Conservation (phyloP, 35 echinoderm and acorn worm genomes). For the Lytechinus pictus region DNA sequence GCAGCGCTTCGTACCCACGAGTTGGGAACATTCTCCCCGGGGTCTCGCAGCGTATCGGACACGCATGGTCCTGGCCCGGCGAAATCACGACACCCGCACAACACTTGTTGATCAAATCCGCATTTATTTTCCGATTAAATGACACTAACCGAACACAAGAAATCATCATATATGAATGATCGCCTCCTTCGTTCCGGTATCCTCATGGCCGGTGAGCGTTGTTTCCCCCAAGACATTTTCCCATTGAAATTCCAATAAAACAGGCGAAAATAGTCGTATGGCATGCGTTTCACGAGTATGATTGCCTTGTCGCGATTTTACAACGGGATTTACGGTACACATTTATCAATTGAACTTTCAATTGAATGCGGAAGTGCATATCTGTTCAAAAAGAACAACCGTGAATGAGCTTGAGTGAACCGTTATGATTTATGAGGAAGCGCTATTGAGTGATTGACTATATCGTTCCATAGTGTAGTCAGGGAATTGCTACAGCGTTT, state of each 20-base stretch:
- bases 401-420: background rate
- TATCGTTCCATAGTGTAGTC: background rate
- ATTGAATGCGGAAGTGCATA: background rate
- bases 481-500: no score
- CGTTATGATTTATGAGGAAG: background rate
- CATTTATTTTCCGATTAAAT: background rate
- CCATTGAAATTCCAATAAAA: background rate
- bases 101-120: background rate
- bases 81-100: background rate
- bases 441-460: background rate
- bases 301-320: background rate
- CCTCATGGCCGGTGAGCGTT: background rate
- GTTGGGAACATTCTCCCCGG: background rate
- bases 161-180: slow-evolving; percentile 20
- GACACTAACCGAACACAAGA: slow-evolving; percentile 10
- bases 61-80: background rate
- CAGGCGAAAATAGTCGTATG: background rate
- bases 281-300: background rate
- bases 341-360: slow-evolving; percentile 15
- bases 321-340: background rate
- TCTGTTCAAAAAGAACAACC: background rate
- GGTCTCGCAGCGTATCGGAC: background rate
- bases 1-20: background rate
- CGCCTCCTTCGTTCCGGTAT: slow-evolving; percentile 31
- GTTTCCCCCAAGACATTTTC: slow-evolving; percentile 42